Percentiles rank a stretch among this genome's conserved stretches.
These are phyloP conservation scores for Biston stratarius DNA, from an alignment of 2,888 invertebrate species.

Conservation along the genomic window DNA sequence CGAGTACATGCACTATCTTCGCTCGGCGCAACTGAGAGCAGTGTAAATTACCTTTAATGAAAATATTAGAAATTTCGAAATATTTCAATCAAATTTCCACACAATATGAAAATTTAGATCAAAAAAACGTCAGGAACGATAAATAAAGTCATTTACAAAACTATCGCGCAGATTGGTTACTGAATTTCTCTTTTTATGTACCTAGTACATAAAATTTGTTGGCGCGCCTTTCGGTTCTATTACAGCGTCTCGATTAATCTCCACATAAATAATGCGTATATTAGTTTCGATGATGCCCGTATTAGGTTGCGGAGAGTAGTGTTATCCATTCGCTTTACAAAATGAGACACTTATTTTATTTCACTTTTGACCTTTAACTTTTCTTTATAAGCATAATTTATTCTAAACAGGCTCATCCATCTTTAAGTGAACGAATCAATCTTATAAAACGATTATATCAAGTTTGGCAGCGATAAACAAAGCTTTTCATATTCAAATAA, in stretches of 20 bases:
- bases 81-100: too few relatives aligned
- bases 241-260: neutral
- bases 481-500: constrained; percentile 34
- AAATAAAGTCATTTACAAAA: too few relatives aligned
- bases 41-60: too few relatives aligned
- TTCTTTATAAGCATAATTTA: neutral
- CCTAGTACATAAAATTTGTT: too few relatives aligned
- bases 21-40: too few relatives aligned
- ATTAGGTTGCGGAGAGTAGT: constrained; percentile 14
- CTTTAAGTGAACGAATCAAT: constrained; percentile 19
- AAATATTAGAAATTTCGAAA: too few relatives aligned
- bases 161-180: too few relatives aligned
- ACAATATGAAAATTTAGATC: too few relatives aligned
- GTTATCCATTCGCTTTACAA: constrained; percentile 11
- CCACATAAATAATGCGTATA: constrained; percentile 34
- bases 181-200: too few relatives aligned
- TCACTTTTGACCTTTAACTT: neutral
- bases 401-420: constrained; percentile 1
- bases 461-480: constrained; percentile 24
- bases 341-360: neutral
- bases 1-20: too few relatives aligned
- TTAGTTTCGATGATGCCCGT: constrained; percentile 23
- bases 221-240: too few relatives aligned
- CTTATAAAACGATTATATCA: constrained; percentile 1
- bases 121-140: too few relatives aligned